A percentile compares a stretch with the other conserved stretches of the same genome.
Conservation (phyloP, 1,140 invertebrate genomes). For the Plectrocnemia conspersa region DNA sequence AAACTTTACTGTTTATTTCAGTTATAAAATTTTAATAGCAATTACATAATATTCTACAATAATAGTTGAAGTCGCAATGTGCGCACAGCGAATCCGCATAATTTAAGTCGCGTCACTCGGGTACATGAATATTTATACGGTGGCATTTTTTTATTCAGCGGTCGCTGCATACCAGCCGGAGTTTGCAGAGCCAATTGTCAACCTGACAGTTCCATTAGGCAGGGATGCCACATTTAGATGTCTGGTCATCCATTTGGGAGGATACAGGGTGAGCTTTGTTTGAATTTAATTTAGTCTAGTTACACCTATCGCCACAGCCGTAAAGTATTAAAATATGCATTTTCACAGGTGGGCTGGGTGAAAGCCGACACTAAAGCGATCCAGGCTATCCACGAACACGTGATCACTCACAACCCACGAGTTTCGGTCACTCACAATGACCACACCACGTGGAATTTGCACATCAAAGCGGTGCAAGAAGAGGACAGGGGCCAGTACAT, state of each 20-base stretch:
- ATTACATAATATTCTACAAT: neutral
- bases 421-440: conserved; percentile 75
- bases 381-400: conserved; percentile 83
- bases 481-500: conserved; percentile 80
- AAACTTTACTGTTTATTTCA: neutral
- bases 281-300: neutral
- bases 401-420: conserved; percentile 81
- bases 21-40: neutral
- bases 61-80: neutral
- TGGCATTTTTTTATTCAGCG: conserved; percentile 42
- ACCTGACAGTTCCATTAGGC: conserved; percentile 78
- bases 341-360: conserved; percentile 76
- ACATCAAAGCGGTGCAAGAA: conserved; percentile 74
- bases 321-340: neutral
- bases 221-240: conserved; percentile 84
- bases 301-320: neutral
- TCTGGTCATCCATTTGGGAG: conserved; percentile 78
- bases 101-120: too few relatives aligned
- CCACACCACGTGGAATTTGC: conserved; percentile 76
- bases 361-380: conserved; percentile 82
- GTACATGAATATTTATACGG: too few relatives aligned
- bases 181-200: conserved; percentile 75
- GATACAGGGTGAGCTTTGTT: conserved; percentile 74
- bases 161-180: conserved; percentile 74
- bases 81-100: too few relatives aligned